Percentiles rank a stretch among this genome's conserved stretches.
Conservation (phyloP, 37 sponge, comb jelly and placozoan species). For the Geodia barretti region DNA sequence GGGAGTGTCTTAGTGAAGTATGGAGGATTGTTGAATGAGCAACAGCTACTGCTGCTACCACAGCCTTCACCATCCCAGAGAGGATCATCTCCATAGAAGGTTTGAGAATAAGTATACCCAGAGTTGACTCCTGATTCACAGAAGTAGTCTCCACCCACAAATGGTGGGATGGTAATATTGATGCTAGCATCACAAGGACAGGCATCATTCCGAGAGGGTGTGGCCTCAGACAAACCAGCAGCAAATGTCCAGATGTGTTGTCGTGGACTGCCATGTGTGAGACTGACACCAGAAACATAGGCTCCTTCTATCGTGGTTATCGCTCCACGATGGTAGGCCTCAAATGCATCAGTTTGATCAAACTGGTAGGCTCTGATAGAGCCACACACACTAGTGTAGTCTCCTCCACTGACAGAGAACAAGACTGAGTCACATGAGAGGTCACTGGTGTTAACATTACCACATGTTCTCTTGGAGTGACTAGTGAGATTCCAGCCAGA, state of each 20-base stretch:
- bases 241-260: constrained; percentile 15
- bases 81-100: not conserved
- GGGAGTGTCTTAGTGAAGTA: not conserved
- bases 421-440: too few relatives aligned
- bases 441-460: too few relatives aligned
- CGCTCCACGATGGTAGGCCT: not conserved
- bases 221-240: not conserved
- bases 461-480: too few relatives aligned
- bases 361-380: not conserved
- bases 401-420: not conserved
- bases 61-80: constrained; percentile 7
- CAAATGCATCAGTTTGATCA: not conserved
- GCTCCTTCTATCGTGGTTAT: not conserved
- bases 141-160: constrained; percentile 8
- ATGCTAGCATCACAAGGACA: too few relatives aligned
- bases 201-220: too few relatives aligned
- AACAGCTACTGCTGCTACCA: not conserved
- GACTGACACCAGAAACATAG: constrained; percentile 20
- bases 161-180: not conserved
- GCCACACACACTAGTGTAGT: not conserved
- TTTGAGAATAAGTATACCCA: not conserved
- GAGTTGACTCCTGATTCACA: constrained; percentile 2
- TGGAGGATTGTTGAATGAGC: constrained; percentile 4
- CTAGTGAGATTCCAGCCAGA: too few relatives aligned
- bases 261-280: constrained; percentile 4